Evolutionary conservation across 1,140 invertebrate genomes (phyloP).

Genomic region (Coelopa frigida): DNA sequence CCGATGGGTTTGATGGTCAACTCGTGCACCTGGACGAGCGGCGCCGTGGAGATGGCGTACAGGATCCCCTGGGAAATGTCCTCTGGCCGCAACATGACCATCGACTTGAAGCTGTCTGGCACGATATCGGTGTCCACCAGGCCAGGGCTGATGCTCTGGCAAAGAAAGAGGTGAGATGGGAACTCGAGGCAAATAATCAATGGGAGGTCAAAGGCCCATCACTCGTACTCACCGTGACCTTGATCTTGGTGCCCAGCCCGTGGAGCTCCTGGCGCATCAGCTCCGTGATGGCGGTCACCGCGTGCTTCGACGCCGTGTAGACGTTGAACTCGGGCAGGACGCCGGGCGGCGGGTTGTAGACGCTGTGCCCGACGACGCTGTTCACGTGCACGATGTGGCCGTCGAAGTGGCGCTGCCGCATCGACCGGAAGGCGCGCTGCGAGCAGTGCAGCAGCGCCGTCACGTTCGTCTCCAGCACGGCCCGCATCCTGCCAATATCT

Average conservation of each 20-base stretch:
- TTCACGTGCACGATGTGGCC: slow-evolving; percentile 66
- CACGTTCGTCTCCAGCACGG: slow-evolving; percentile 59
- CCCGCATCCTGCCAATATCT: slow-evolving; percentile 45
- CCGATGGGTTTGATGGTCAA: slow-evolving; percentile 38
- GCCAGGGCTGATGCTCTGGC: slow-evolving; percentile 56
- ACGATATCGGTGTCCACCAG: too few relatives aligned
- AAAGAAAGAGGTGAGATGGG: slow-evolving; percentile 17
- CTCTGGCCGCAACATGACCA: slow-evolving; percentile 37
- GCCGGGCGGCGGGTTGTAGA: slow-evolving; percentile 36
- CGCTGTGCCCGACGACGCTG: slow-evolving; percentile 51
- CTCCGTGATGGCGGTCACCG: slow-evolving; percentile 58
- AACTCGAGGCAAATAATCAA: background rate
- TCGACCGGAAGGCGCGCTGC: slow-evolving; percentile 55
- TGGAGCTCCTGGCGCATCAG: slow-evolving; percentile 58
- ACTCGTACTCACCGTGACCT: slow-evolving; percentile 54
- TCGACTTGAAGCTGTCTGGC: slow-evolving; percentile 47
- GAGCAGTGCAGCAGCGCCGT: slow-evolving; percentile 56
- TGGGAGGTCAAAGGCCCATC: background rate
- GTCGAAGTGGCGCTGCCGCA: slow-evolving; percentile 51
- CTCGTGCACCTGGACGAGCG: slow-evolving; percentile 48
- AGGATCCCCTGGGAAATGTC: slow-evolving; percentile 51
- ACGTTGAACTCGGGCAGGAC: slow-evolving; percentile 40
- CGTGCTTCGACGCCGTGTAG: slow-evolving; percentile 63
- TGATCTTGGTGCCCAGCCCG: slow-evolving; percentile 52
- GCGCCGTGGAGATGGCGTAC: slow-evolving; percentile 47